phyloP scores from a whole-genome alignment of 2,113 vertebrate species.

The Colius striatus region DNA sequence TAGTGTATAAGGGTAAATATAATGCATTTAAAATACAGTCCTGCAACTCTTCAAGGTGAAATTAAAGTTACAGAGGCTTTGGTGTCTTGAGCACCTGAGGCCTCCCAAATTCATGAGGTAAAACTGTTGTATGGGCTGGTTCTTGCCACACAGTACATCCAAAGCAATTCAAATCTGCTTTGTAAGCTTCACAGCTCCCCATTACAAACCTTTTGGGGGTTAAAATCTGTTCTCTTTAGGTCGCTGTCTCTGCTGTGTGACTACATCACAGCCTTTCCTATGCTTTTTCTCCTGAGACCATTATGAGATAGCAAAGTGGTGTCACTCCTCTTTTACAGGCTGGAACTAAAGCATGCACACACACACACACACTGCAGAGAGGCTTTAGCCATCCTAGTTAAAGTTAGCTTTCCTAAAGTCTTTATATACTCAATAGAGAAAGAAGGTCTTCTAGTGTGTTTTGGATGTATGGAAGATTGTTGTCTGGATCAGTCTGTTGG shows the following conservation, averaged over 20 bases:
- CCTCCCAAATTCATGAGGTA: background rate
- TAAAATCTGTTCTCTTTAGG: background rate
- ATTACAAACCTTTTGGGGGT: background rate
- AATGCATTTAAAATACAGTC: conserved; percentile 17
- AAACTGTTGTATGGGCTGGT: background rate
- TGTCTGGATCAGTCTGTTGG: background rate
- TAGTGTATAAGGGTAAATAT: background rate
- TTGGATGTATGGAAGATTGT: background rate
- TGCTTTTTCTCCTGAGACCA: background rate
- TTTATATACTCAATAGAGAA: background rate
- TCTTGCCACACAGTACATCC: background rate
- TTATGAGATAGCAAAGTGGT: accelerated
- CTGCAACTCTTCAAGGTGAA: conserved; percentile 29
- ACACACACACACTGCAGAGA: background rate
- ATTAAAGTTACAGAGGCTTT: background rate
- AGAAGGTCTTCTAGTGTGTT: background rate
- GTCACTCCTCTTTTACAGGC: background rate
- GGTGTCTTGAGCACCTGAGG: background rate
- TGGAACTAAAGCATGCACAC: background rate
- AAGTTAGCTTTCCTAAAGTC: background rate
- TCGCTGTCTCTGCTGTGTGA: background rate
- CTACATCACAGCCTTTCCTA: background rate
- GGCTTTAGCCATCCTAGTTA: background rate
- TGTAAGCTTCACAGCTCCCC: background rate
- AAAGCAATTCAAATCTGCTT: background rate